phyloP scores from a whole-genome alignment of 2,113 vertebrate species.

The Stercorarius parasiticus region DNA sequence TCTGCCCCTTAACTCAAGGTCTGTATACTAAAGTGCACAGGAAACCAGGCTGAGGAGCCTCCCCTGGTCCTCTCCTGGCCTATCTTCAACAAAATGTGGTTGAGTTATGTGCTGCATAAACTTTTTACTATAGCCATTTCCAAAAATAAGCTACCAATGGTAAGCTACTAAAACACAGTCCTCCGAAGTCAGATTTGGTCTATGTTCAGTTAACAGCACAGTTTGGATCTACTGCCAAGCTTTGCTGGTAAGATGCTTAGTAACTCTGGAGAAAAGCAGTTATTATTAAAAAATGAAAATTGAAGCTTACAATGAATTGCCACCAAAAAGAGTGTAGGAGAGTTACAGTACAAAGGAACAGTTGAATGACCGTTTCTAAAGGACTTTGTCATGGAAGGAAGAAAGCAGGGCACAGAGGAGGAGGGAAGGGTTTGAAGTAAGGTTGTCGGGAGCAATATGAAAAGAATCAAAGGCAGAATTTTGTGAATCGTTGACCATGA shows the following conservation, averaged over 20 bases:
- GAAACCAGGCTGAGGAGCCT: not conserved
- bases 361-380: not conserved
- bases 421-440: not conserved
- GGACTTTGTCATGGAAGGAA: not conserved
- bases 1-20: fast-evolving
- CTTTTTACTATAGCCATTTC: not conserved
- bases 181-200: not conserved
- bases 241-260: not conserved
- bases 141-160: not conserved
- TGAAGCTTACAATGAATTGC: not conserved
- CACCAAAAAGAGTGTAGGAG: not conserved
- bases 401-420: not conserved
- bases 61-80: not conserved
- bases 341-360: not conserved
- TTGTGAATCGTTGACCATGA: conserved; percentile 2
- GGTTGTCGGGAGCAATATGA: not conserved
- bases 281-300: not conserved
- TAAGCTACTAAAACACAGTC: not conserved
- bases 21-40: not conserved
- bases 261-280: not conserved
- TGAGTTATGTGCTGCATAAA: not conserved
- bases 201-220: not conserved
- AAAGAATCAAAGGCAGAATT: conserved; percentile 18
- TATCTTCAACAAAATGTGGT: not conserved
- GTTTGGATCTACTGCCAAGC: not conserved